Conservation (phyloP, 2,113 vertebrate genomes). For the Raja brachyura region DNA sequence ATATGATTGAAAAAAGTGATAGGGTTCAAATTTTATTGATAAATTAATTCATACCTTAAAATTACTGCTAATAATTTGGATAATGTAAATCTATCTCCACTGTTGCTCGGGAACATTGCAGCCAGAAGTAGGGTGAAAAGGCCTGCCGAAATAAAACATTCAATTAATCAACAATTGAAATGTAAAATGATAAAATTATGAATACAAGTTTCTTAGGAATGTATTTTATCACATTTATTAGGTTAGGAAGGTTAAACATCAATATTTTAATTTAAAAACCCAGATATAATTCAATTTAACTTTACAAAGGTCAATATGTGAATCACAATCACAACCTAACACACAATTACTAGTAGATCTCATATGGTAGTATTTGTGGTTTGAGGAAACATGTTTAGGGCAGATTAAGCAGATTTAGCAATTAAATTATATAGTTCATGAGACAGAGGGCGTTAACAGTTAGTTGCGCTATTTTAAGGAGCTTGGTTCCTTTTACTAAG, state of each 20-base stretch:
- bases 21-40: background rate
- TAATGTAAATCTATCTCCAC: conserved; percentile 89
- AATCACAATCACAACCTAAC: background rate
- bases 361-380: background rate
- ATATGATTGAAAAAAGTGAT: background rate
- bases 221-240: conserved; percentile 39
- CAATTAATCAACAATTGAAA: conserved; percentile 3
- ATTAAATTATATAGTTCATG: no score
- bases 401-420: background rate
- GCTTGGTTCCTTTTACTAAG: background rate
- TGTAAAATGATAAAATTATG: conserved; percentile 28
- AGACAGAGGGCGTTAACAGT: background rate
- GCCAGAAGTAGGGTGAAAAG: conserved; percentile 89
- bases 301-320: background rate
- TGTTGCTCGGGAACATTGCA: conserved; percentile 91
- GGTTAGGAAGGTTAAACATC: background rate
- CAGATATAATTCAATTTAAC: background rate
- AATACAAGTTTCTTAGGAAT: conserved; percentile 23
- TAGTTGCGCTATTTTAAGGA: background rate
- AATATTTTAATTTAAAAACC: background rate
- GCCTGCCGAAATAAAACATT: conserved; percentile 54
- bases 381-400: no score
- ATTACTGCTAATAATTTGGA: conserved; percentile 87
- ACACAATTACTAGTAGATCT: background rate
- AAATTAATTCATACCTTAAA: conserved; percentile 69